A percentile compares a stretch with the other conserved stretches of the same genome.
These are phyloP conservation scores for Alectura lathami DNA, from an alignment of 2,113 vertebrate species.

Conservation along the genomic window DNA sequence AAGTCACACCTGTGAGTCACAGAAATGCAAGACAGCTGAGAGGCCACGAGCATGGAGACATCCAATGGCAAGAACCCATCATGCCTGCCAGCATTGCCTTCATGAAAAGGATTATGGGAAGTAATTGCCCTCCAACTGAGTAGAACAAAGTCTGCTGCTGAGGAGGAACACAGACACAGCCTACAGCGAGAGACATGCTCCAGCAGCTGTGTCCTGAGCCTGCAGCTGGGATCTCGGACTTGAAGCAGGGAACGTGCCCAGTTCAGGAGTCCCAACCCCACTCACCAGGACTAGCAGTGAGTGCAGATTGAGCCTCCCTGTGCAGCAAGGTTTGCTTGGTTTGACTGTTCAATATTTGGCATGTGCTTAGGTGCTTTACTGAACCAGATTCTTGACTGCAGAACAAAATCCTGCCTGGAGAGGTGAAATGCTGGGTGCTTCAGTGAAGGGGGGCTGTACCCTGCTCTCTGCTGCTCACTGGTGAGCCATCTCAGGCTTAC, in stretches of 20 bases:
- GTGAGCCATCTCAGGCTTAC: not conserved
- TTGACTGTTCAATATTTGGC: not conserved
- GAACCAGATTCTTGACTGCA: not conserved
- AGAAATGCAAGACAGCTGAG: not conserved
- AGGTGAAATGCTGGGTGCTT: not conserved
- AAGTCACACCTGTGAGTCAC: not conserved
- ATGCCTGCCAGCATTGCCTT: not conserved
- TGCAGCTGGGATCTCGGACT: not conserved
- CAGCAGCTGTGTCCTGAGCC: not conserved
- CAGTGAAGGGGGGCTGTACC: not conserved
- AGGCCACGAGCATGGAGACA: not conserved
- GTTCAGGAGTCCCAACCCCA: too few relatives aligned
- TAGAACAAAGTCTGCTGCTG: not conserved
- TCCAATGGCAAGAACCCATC: not conserved
- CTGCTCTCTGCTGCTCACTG: not conserved
- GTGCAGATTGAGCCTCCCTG: not conserved
- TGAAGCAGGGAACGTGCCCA: not conserved
- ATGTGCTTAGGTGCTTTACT: not conserved
- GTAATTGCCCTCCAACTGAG: not conserved
- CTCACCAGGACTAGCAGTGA: not conserved
- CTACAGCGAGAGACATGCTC: not conserved
- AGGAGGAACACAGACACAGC: not conserved
- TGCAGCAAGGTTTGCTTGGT: not conserved
- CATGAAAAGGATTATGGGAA: not conserved
- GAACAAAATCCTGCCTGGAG: not conserved